Evolutionary conservation across 2,797 vertebrate genomes (phyloP).

Genomic region (Trachurus trachurus): DNA sequence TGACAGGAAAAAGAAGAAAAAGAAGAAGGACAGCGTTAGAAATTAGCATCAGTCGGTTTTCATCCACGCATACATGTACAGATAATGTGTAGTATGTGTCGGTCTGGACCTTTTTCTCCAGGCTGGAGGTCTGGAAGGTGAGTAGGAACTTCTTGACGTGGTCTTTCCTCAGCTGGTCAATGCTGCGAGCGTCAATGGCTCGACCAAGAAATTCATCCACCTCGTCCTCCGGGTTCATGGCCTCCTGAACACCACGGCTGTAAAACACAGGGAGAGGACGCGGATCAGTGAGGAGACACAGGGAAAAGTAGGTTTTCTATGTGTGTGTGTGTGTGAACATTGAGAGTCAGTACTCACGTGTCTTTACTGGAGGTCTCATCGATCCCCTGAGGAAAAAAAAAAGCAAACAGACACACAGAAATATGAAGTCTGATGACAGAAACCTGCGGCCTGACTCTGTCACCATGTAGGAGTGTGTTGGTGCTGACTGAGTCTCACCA

Average conservation of each 20-base stretch:
- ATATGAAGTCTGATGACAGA: slow-evolving; percentile 15
- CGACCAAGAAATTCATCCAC: slow-evolving; percentile 95
- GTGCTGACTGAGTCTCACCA: slow-evolving; percentile 87
- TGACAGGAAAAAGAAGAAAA: slow-evolving; percentile 25
- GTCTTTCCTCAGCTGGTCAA: slow-evolving; percentile 96
- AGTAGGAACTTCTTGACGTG: slow-evolving; percentile 96
- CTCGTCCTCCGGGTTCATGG: slow-evolving; percentile 95
- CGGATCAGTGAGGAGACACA: background rate
- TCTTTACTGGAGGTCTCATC: slow-evolving; percentile 95
- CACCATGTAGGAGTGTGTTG: background rate
- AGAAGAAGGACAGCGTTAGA: slow-evolving; percentile 10
- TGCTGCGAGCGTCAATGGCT: slow-evolving; percentile 96
- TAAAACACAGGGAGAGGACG: background rate
- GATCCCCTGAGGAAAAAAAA: slow-evolving; percentile 88
- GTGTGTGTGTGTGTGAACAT: background rate
- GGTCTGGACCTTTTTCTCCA: slow-evolving; percentile 93
- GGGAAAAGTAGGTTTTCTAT: background rate
- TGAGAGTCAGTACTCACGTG: slow-evolving; percentile 87
- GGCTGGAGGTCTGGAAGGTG: slow-evolving; percentile 94
- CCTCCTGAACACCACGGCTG: slow-evolving; percentile 93
- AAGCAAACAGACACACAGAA: slow-evolving; percentile 18
- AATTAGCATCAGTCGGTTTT: background rate
- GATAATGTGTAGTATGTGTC: background rate
- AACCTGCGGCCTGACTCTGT: slow-evolving; percentile 12
- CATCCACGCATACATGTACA: background rate